phyloP scores from a whole-genome alignment of 2,888 invertebrate species.

The Scaptomyza tumidula region DNA sequence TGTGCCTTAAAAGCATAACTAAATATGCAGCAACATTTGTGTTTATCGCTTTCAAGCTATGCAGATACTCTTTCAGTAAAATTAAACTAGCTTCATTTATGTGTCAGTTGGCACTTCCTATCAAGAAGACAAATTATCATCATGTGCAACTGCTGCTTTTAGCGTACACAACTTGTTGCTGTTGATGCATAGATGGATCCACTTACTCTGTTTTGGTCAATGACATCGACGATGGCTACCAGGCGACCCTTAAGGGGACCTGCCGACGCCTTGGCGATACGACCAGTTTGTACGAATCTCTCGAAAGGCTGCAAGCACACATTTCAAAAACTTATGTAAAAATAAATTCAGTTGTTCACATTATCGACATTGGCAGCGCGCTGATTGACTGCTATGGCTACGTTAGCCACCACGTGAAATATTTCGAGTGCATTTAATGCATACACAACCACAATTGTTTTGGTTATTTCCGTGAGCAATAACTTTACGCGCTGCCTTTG shows the following conservation, averaged over 20 bases:
- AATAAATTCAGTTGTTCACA: constrained; percentile 11
- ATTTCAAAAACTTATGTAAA: constrained; percentile 18
- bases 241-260: constrained; percentile 96
- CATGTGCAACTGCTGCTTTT: constrained; percentile 61
- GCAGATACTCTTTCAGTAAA: constrained; percentile 57
- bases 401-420: constrained; percentile 56
- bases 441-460: constrained; percentile 5
- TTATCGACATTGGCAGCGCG: constrained; percentile 25
- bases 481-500: constrained; percentile 5
- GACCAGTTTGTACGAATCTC: constrained; percentile 98
- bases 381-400: constrained; percentile 9
- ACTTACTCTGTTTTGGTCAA: constrained; percentile 96
- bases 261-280: constrained; percentile 97
- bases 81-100: constrained; percentile 86
- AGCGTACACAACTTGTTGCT: constrained; percentile 17
- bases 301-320: constrained; percentile 89
- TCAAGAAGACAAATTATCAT: constrained; percentile 86
- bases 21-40: constrained; percentile 22
- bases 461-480: constrained; percentile 6
- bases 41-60: constrained; percentile 16
- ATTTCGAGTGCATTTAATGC: constrained; percentile 24
- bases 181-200: neutral
- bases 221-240: constrained; percentile 96
- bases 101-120: constrained; percentile 92
- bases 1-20: neutral